phyloP scores from a whole-genome alignment of 1,140 invertebrate species.

The Caenorhabditis briggsae region DNA sequence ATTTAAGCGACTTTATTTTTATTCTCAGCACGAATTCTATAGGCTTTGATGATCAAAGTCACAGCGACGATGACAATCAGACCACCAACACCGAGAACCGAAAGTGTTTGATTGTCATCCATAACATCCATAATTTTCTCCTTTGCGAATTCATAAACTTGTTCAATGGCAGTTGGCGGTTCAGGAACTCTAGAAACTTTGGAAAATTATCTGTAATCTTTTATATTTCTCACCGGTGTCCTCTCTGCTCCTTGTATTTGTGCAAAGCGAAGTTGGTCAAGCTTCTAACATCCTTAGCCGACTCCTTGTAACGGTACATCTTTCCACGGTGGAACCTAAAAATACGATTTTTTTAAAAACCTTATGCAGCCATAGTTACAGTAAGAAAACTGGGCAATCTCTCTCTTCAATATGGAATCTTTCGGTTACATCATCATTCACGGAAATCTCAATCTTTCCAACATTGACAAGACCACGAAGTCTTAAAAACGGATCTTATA shows the following conservation, averaged over 20 bases:
- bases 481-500: conserved; percentile 61
- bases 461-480: conserved; percentile 76
- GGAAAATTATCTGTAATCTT: conserved; percentile 8
- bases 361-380: conserved; percentile 62
- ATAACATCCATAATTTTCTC: conserved; percentile 71
- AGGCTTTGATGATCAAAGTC: conserved; percentile 74
- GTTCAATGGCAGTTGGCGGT: conserved; percentile 76
- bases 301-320: conserved; percentile 77
- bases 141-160: conserved; percentile 75
- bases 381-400: conserved; percentile 76
- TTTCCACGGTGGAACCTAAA: conserved; percentile 77
- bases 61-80: conserved; percentile 75
- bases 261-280: conserved; percentile 74
- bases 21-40: conserved; percentile 69
- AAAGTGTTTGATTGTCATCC: conserved; percentile 75
- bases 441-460: conserved; percentile 76
- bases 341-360: background rate
- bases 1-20: conserved; percentile 62
- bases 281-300: conserved; percentile 74
- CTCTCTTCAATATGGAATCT: conserved; percentile 75
- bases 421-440: conserved; percentile 77
- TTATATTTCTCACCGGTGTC: conserved; percentile 58
- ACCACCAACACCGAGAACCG: conserved; percentile 74
- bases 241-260: conserved; percentile 75
- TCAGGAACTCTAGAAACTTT: conserved; percentile 74